Percentiles rank a stretch among this genome's conserved stretches.
Conservation (phyloP, 30 jellyfish, hydroid and myxozoan genomes). For the Sanderia malayensis region DNA sequence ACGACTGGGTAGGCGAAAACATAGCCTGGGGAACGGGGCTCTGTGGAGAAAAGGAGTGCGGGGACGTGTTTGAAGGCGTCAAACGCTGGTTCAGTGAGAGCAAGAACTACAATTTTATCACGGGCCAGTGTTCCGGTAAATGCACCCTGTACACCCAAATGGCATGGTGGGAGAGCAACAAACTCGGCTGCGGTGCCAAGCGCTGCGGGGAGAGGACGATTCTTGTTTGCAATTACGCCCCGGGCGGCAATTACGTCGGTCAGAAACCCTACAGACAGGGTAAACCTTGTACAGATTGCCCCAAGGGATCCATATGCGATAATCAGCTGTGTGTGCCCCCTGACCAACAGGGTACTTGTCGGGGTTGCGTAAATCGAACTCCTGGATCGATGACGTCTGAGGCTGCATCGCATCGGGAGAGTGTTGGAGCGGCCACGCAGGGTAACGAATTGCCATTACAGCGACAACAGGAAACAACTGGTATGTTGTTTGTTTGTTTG, state of each 20-base stretch:
- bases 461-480: too few species aligned
- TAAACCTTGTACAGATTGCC: conserved; percentile 85
- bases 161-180: conserved; percentile 96
- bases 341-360: conserved; percentile 44
- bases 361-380: conserved; percentile 24
- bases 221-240: conserved; percentile 91
- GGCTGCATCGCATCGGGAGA: too few species aligned
- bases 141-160: conserved; percentile 93
- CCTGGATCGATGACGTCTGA: too few species aligned
- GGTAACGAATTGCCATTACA: too few species aligned
- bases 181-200: conserved; percentile 95
- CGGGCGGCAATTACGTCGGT: conserved; percentile 98
- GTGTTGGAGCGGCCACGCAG: too few species aligned
- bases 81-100: conserved; percentile 94
- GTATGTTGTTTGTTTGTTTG: too few species aligned
- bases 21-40: conserved; percentile 99
- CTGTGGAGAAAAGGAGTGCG: conserved; percentile 96
- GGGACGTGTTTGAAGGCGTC: conserved; percentile 96
- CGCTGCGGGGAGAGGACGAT: conserved; percentile 92
- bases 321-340: conserved; percentile 77
- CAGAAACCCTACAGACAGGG: conserved; percentile 90
- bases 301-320: conserved; percentile 75
- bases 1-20: conserved; percentile 98
- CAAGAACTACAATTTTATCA: conserved; percentile 66
- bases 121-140: conserved; percentile 89